Percentiles rank a stretch among this genome's conserved stretches.
Conservation (phyloP, 2,797 vertebrate species). For the Myiothlypis coronata region DNA sequence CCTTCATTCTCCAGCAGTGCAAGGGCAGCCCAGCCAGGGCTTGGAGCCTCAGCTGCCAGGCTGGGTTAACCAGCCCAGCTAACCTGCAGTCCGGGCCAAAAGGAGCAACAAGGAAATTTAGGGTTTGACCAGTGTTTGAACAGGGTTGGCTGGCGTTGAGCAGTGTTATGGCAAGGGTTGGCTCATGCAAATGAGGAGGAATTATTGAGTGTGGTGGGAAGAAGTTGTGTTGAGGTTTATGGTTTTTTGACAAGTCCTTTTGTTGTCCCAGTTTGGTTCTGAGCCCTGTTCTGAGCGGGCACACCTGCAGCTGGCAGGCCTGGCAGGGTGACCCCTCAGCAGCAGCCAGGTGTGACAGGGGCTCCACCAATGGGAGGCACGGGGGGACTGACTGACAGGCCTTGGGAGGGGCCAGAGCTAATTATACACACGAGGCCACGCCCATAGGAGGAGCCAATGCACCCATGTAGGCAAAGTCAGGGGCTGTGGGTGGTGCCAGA, state of each 20-base stretch:
- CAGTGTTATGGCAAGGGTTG: no score
- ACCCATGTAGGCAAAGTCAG: not conserved
- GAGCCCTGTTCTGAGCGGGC: no score
- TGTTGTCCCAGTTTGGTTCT: not conserved
- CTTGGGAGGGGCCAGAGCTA: not conserved
- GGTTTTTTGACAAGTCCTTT: not conserved
- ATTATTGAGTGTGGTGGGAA: not conserved
- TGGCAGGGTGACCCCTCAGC: not conserved
- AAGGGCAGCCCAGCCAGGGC: not conserved
- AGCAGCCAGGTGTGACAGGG: rapidly evolving
- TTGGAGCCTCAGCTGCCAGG: not conserved
- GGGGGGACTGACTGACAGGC: not conserved
- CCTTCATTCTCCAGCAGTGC: not conserved
- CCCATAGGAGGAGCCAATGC: not conserved
- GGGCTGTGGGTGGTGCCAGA: no score
- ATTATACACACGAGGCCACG: rapidly evolving
- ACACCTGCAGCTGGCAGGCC: no score
- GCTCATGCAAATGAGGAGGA: not conserved
- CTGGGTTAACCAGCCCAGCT: not conserved
- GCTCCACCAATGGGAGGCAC: not conserved
- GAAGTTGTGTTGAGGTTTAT: not conserved
- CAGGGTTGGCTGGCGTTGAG: no score
- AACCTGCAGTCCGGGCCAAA: not conserved
- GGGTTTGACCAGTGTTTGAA: not conserved
- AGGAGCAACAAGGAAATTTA: not conserved